These are phyloP conservation scores for Hydropsyche tenuis DNA, from an alignment of 1,140 invertebrate genomes.

Conservation along the genomic window DNA sequence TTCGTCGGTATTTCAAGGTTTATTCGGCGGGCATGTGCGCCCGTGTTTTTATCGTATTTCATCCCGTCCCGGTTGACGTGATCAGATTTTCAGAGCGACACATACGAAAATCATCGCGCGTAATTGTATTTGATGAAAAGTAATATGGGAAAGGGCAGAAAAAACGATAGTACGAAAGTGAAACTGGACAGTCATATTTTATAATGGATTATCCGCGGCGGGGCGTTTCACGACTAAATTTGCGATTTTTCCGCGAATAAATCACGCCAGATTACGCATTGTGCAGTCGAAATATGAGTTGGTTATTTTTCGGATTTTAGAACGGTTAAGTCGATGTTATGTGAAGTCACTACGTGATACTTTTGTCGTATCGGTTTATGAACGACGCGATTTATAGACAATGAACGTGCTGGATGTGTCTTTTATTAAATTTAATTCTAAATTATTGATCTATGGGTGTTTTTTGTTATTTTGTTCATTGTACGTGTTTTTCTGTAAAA, in stretches of 20 bases:
- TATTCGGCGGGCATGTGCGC: too few relatives aligned
- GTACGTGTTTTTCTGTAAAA: too few relatives aligned
- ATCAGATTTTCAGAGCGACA: not conserved
- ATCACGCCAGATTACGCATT: constrained; percentile 22
- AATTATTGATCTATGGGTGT: too few relatives aligned
- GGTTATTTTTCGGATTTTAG: constrained; percentile 12
- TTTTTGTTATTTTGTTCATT: too few relatives aligned
- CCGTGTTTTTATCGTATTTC: too few relatives aligned
- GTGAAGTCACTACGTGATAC: too few relatives aligned
- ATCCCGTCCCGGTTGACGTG: not conserved
- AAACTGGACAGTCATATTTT: constrained; percentile 33
- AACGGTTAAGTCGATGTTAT: too few relatives aligned
- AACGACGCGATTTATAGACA: too few relatives aligned
- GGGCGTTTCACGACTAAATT: constrained; percentile 31
- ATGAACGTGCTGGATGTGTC: too few relatives aligned
- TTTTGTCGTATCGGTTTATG: too few relatives aligned
- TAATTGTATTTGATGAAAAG: not conserved
- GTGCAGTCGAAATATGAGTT: constrained; percentile 23
- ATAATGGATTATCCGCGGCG: constrained; percentile 37
- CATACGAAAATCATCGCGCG: constrained; percentile 10
- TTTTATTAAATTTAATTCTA: too few relatives aligned
- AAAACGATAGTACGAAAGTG: not conserved
- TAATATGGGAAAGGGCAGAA: not conserved
- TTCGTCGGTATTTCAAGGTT: too few relatives aligned
- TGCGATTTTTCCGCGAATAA: constrained; percentile 21